Evolutionary conservation across 2,888 invertebrate genomes (phyloP).

Genomic region (Boloria selene): DNA sequence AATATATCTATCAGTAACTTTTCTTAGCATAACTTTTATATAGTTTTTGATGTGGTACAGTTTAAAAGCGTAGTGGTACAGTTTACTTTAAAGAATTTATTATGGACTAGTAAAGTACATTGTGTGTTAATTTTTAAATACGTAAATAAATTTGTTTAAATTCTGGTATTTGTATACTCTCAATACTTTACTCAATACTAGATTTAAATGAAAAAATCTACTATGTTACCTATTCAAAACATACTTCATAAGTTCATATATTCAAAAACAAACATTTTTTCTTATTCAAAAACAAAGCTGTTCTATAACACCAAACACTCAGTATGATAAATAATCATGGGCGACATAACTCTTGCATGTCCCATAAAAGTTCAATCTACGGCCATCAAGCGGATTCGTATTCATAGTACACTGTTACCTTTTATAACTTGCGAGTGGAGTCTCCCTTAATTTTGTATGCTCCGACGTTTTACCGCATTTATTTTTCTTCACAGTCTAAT

Average conservation of each 20-base stretch:
- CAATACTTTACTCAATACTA: no score
- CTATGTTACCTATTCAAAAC: no score
- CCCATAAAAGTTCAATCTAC: slow-evolving; percentile 41
- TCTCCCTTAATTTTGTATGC: slow-evolving; percentile 74
- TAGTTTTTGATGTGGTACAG: slow-evolving; percentile 18
- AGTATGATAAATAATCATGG: slow-evolving; percentile 27
- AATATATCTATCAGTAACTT: neutral
- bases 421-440: slow-evolving; percentile 35
- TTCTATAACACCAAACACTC: neutral
- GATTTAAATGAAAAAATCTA: no score
- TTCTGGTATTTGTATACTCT: no score
- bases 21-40: slow-evolving; percentile 12
- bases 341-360: slow-evolving; percentile 29
- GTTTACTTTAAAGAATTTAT: neutral
- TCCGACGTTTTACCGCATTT: slow-evolving; percentile 75
- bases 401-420: slow-evolving; percentile 31
- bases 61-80: no score
- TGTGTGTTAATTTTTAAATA: no score
- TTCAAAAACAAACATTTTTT: no score
- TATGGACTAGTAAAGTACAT: no score
- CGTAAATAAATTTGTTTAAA: no score
- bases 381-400: slow-evolving; percentile 34
- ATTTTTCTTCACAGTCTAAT: slow-evolving; percentile 80
- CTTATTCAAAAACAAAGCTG: neutral
- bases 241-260: no score